Conservation (phyloP, 2,113 vertebrate species). For the Carassius carassius region DNA sequence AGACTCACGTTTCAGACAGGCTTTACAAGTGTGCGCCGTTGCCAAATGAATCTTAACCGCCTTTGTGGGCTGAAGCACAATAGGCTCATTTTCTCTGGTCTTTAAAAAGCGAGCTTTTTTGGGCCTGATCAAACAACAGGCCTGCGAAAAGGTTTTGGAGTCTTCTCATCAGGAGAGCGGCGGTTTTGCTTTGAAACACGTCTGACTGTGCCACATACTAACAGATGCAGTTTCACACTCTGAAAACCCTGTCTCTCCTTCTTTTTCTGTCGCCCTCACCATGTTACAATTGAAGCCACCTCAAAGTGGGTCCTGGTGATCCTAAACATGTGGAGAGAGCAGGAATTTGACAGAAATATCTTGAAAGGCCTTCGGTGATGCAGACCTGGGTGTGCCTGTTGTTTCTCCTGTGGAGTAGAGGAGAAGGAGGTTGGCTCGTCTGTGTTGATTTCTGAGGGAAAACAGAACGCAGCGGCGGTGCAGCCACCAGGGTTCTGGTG, state of each 20-base stretch:
- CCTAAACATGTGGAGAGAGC: conserved; percentile 62
- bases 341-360: conserved; percentile 65
- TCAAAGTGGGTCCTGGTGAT: conserved; percentile 65
- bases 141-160: conserved; percentile 57
- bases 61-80: conserved; percentile 73
- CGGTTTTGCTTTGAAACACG: conserved; percentile 78
- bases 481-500: conserved; percentile 60
- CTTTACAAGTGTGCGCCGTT: conserved; percentile 71
- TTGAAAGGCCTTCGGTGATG: conserved; percentile 64
- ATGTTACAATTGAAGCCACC: conserved; percentile 63
- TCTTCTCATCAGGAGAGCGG: conserved; percentile 62
- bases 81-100: conserved; percentile 69
- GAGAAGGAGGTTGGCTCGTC: conserved; percentile 38
- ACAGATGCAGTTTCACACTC: conserved; percentile 60
- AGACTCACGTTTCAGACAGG: conserved; percentile 62
- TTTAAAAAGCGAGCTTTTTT: conserved; percentile 67
- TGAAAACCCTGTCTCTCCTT: conserved; percentile 1
- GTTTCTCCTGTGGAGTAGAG: conserved; percentile 54
- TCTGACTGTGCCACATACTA: conserved; percentile 71
- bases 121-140: conserved; percentile 59
- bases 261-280: conserved; percentile 44
- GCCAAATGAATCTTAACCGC: conserved; percentile 66
- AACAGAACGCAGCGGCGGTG: conserved; percentile 66
- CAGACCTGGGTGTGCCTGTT: conserved; percentile 52
- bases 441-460: conserved; percentile 66